Percentiles rank a stretch among this genome's conserved stretches.
These are phyloP conservation scores for Poecilia gillii DNA, from an alignment of 2,797 vertebrate genomes.

Conservation along the genomic window DNA sequence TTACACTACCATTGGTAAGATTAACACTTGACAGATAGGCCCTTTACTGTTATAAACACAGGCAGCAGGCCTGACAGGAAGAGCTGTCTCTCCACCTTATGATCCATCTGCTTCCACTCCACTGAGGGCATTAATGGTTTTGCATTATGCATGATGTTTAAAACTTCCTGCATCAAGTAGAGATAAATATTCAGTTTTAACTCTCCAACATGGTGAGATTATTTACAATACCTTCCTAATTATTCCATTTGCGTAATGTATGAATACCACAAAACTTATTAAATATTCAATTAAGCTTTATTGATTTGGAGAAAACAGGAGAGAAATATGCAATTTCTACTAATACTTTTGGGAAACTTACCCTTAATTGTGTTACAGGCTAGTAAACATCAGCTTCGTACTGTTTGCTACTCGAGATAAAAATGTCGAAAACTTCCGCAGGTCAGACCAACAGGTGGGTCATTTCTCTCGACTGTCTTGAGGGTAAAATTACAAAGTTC, in stretches of 20 bases:
- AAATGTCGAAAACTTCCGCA: background rate
- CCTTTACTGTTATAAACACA: conserved; percentile 19
- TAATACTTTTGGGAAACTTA: background rate
- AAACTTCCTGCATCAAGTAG: background rate
- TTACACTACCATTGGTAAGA: conserved; percentile 6
- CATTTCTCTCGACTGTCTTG: background rate
- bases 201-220: background rate
- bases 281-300: background rate
- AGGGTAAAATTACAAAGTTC: background rate
- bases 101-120: conserved; percentile 24
- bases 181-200: background rate
- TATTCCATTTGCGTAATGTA: background rate
- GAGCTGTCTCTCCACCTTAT: conserved; percentile 14
- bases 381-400: background rate
- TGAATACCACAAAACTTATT: background rate
- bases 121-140: background rate
- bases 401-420: background rate
- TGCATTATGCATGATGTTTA: background rate
- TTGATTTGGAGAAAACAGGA: background rate
- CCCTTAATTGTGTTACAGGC: no score
- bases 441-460: conserved; percentile 9
- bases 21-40: conserved; percentile 6
- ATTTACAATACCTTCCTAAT: background rate
- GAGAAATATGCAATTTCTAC: background rate
- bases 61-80: conserved; percentile 16